Conservation (phyloP, 2,888 invertebrate species). For the Acronicta aceris region DNA sequence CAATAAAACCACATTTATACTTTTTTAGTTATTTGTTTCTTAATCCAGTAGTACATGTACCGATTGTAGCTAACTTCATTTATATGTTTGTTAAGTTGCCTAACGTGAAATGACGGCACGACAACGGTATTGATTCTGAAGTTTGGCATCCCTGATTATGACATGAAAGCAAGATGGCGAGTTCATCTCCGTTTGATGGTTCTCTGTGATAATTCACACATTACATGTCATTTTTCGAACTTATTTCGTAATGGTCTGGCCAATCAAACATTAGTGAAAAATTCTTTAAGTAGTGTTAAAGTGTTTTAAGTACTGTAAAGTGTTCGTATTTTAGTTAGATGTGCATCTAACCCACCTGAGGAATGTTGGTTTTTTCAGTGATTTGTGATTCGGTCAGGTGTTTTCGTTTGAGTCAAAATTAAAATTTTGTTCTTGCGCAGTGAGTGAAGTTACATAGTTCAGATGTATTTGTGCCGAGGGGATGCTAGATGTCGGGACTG, state of each 20-base stretch:
- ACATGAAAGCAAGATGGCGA: constrained; percentile 89
- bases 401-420: constrained; percentile 87
- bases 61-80: constrained; percentile 58
- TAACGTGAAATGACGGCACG: constrained; percentile 57
- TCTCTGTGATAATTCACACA: constrained; percentile 82
- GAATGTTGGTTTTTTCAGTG: constrained; percentile 91
- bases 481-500: constrained; percentile 88
- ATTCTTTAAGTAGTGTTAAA: constrained; percentile 67
- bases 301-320: constrained; percentile 71
- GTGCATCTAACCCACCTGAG: constrained; percentile 90
- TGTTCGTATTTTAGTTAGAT: constrained; percentile 67
- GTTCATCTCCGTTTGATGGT: constrained; percentile 87
- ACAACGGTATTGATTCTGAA: constrained; percentile 64
- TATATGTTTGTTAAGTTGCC: constrained; percentile 66
- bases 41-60: no score
- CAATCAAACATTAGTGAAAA: constrained; percentile 69
- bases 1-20: no score
- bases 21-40: no score
- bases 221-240: constrained; percentile 80
- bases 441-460: constrained; percentile 86
- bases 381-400: constrained; percentile 90
- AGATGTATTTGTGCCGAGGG: constrained; percentile 87
- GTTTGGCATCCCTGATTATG: constrained; percentile 79
- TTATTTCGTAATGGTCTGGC: constrained; percentile 76
- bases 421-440: constrained; percentile 88